Conservation (phyloP, 2,888 invertebrate genomes). For the Eristalinus sepulchralis region DNA sequence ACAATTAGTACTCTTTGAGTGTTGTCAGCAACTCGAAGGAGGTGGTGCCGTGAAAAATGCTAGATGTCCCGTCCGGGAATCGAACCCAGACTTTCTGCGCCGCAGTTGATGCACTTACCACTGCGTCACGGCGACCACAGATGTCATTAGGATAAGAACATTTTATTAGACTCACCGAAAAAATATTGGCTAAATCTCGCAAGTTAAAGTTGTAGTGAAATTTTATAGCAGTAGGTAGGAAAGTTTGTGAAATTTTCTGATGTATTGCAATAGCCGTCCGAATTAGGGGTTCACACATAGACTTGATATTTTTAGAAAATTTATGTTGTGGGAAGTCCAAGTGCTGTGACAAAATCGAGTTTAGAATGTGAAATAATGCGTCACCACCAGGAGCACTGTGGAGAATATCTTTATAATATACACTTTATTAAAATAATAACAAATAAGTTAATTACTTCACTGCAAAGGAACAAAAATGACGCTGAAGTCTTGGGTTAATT, state of each 20-base stretch:
- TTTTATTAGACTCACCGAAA: conserved; percentile 85
- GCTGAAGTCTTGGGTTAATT: conserved; percentile 93
- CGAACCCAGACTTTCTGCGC: no score
- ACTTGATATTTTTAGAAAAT: conserved; percentile 84
- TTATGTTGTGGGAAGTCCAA: conserved; percentile 85
- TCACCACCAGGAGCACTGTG: conserved; percentile 91
- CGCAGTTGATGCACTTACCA: no score
- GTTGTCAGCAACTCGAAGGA: no score
- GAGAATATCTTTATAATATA: conserved; percentile 29
- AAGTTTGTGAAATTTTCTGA: conserved; percentile 86
- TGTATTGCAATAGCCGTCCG: conserved; percentile 89
- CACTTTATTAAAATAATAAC: not conserved
- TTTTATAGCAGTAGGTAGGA: conserved; percentile 96
- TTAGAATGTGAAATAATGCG: conserved; percentile 91
- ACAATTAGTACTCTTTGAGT: no score
- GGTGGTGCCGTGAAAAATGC: no score
- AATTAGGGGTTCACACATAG: conserved; percentile 85
- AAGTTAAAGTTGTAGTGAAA: conserved; percentile 97
- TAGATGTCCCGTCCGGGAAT: no score
- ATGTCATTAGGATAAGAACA: not conserved
- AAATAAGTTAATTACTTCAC: conserved; percentile 84
- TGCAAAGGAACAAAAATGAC: conserved; percentile 93
- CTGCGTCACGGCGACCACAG: no score
- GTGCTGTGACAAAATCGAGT: conserved; percentile 91
- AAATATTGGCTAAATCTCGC: conserved; percentile 95